Evolutionary conservation across 2,113 vertebrate genomes (phyloP).

Genomic region (Thalassoma bifasciatum): DNA sequence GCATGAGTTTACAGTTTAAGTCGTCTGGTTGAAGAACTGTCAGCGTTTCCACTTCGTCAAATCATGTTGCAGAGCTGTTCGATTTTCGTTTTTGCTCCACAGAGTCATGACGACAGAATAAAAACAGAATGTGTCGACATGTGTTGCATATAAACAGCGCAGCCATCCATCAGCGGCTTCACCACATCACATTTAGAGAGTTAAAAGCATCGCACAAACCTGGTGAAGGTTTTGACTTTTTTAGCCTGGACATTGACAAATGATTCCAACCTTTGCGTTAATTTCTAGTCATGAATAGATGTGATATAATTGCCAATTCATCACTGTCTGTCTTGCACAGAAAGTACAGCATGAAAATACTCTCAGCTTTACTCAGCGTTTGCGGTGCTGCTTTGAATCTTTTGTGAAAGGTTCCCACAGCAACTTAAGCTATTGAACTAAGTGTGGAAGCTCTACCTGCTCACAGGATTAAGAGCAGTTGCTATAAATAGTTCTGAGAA

Average conservation of each 20-base stretch:
- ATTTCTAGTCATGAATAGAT: constrained; percentile 75
- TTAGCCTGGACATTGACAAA: constrained; percentile 69
- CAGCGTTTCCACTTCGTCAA: constrained; percentile 4
- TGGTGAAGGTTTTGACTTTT: constrained; percentile 33
- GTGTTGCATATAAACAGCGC: not conserved
- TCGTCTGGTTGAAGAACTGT: constrained; percentile 39
- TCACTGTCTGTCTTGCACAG: constrained; percentile 70
- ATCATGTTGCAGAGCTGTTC: not conserved
- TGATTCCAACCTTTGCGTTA: constrained; percentile 62
- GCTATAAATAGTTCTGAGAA: constrained; percentile 32
- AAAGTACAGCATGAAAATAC: constrained; percentile 31
- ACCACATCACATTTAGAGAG: constrained; percentile 25
- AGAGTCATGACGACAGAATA: not conserved
- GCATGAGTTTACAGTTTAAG: constrained; percentile 6
- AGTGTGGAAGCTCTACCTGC: not conserved
- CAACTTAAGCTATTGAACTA: constrained; percentile 12
- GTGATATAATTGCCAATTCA: constrained; percentile 68
- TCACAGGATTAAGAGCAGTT: not conserved
- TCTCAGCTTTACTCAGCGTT: not conserved
- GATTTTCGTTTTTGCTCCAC: not conserved
- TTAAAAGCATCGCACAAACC: constrained; percentile 28
- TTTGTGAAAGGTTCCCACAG: constrained; percentile 5
- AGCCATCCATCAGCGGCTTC: constrained; percentile 13
- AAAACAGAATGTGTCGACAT: constrained; percentile 1
- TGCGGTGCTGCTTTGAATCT: not conserved